Evolutionary conservation across 1,140 invertebrate genomes (phyloP), one percentile per base, ranked within the genome.

Genomic region (Gerris buenoi): DNA sequence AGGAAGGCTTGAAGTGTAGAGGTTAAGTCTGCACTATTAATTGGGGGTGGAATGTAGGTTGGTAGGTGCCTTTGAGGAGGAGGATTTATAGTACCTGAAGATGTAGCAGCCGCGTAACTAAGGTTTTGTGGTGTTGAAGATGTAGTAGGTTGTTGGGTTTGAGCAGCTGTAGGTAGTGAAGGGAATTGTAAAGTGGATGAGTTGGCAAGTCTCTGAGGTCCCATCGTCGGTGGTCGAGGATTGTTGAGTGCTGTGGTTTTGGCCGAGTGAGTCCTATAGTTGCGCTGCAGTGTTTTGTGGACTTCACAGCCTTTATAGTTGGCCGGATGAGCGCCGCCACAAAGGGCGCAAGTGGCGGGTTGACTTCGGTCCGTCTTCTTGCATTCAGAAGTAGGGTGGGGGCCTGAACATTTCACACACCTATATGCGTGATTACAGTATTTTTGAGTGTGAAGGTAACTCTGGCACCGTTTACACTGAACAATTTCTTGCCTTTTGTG

Each of bases 391-490:
- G 72, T 72, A 10, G 33, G 18, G 64, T 79, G 77, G 14, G 72
- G 63, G 27, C 65, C 65, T 18, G 71, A 74, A 71, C 76, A 79
- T 72, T 76, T 77, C 0, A 78, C 74, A 66, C 76, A 78, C 27
- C 69, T 68, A 15, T 59, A 67, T 62, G 29, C 26, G 62, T 70
- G 71, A 2, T 64, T 69, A 58, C 75, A 78, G 59, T 77, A 74
- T n/a, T 65, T 67, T 68, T 76, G 73, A 10, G 74, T 75, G 64
- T 79, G 76, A 2, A 77, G 77, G 65, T 72, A 77, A 27, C 67
- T 56, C 69, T 79, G 76, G 66, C 75, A 78, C 5, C 73, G 69
- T 22, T 56, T 68, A 63, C 76, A 77, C 66, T 78, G 75, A 3
- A 72, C 67, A 1, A 65, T 46, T 0, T 46, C 59, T 58, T 64